A percentile compares a stretch with the other conserved stretches of the same genome.
Conservation (phyloP, 2,888 invertebrate genomes). For the Synergus itoensis region DNA sequence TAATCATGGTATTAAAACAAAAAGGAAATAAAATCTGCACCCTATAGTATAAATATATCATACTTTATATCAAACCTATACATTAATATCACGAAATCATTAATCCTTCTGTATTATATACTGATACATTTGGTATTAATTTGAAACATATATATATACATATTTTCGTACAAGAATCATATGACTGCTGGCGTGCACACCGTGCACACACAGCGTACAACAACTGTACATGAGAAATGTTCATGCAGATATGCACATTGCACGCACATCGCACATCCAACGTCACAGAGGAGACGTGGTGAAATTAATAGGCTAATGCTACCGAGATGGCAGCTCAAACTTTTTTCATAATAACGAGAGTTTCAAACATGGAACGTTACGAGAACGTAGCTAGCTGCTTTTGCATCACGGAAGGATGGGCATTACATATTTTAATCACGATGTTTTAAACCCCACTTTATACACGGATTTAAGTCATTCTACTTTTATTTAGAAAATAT, state of each 20-base stretch:
- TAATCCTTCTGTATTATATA: constrained; percentile 10
- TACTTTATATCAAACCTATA: constrained; percentile 3
- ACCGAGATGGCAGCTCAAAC: constrained; percentile 71
- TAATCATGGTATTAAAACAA: constrained; percentile 2
- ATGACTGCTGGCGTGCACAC: too few relatives aligned
- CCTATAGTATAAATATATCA: neutral
- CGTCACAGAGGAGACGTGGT: constrained; percentile 55
- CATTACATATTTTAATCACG: constrained; percentile 20
- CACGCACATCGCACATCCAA: constrained; percentile 25
- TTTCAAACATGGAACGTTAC: constrained; percentile 44
- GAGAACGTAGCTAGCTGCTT: constrained; percentile 9
- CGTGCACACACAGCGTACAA: constrained; percentile 18
- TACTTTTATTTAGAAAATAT: neutral
- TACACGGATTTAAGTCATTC: constrained; percentile 11
- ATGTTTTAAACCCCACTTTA: constrained; percentile 20
- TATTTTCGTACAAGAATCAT: neutral
- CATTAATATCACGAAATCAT: constrained; percentile 1
- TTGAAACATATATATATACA: too few relatives aligned
- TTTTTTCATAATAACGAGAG: constrained; percentile 73
- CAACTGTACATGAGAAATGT: constrained; percentile 10
- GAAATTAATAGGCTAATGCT: constrained; percentile 70
- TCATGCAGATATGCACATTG: constrained; percentile 40
- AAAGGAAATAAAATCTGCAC: neutral
- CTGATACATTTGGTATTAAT: neutral
- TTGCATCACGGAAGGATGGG: neutral